A percentile compares a stretch with the other conserved stretches of the same genome.
Conservation (phyloP, 2,888 invertebrate genomes). For the Drosophila parthenogenetica region DNA sequence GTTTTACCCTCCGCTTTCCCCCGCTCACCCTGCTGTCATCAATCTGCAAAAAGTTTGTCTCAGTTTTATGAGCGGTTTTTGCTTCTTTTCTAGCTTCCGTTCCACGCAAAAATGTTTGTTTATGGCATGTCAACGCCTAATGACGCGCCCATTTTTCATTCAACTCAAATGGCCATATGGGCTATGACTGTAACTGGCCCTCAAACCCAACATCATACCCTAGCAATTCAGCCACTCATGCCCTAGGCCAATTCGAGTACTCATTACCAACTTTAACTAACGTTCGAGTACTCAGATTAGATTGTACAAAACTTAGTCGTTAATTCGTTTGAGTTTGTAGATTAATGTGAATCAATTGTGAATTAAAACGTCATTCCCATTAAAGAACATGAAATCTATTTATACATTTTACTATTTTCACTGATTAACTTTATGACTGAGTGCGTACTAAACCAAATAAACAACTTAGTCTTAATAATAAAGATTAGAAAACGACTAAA, state of each 20-base stretch:
- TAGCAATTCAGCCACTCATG: too few relatives aligned
- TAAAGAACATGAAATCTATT: background rate
- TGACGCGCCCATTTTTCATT: constrained; percentile 77
- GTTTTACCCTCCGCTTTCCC: background rate
- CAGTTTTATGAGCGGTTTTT: constrained; percentile 57
- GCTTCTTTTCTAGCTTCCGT: constrained; percentile 34
- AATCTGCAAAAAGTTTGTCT: constrained; percentile 70
- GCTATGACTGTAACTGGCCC: constrained; percentile 2
- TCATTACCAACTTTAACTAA: background rate
- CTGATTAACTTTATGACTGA: background rate
- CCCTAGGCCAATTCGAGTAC: background rate
- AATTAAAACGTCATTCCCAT: background rate
- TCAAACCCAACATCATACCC: background rate
- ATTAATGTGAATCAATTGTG: background rate
- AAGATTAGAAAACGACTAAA: background rate
- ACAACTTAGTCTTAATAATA: background rate
- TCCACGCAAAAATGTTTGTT: constrained; percentile 70
- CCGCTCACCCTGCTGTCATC: constrained; percentile 58
- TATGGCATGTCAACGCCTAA: constrained; percentile 81
- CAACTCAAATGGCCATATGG: constrained; percentile 51
- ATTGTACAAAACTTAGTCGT: background rate
- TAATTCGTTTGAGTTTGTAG: background rate
- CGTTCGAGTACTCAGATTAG: background rate
- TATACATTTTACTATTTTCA: background rate
- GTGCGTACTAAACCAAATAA: background rate